Evolutionary conservation across 2,797 vertebrate genomes (phyloP).

Genomic region (Salmo trutta): DNA sequence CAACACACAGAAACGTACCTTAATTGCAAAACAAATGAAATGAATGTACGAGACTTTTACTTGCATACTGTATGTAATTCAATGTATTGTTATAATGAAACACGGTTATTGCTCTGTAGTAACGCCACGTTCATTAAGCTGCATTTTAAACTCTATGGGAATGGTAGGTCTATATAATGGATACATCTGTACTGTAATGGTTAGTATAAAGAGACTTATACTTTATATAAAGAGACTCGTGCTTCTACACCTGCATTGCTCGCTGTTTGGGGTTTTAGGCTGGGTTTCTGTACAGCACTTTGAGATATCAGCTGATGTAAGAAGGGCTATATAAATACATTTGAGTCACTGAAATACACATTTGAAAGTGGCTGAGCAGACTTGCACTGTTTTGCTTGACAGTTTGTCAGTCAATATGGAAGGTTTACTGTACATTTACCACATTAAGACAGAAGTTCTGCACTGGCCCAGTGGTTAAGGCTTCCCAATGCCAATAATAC

Average conservation of each 20-base stretch:
- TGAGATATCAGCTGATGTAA: too few relatives aligned
- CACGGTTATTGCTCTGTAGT: constrained; percentile 15
- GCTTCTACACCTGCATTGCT: too few relatives aligned
- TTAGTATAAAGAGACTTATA: background rate
- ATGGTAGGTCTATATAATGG: constrained; percentile 4
- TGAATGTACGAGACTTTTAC: background rate
- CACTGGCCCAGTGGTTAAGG: constrained; percentile 4
- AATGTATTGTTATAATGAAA: constrained; percentile 12
- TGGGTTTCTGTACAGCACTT: too few relatives aligned
- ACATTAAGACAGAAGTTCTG: background rate
- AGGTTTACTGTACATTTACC: background rate
- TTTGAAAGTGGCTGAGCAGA: background rate
- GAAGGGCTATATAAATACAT: too few relatives aligned
- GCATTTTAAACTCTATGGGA: constrained; percentile 26
- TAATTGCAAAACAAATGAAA: background rate
- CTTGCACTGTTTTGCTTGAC: background rate
- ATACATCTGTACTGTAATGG: background rate
- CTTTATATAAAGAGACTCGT: too few relatives aligned
- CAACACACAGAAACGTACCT: background rate
- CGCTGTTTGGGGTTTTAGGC: too few relatives aligned
- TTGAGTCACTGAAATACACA: background rate
- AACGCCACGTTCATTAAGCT: constrained; percentile 9
- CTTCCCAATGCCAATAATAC: background rate
- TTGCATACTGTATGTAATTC: background rate
- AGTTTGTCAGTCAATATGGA: background rate